Evolutionary conservation across 1,140 invertebrate species (phyloP), one percentile per base, ranked within the genome.

Genomic region (Papilio dardanus): DNA sequence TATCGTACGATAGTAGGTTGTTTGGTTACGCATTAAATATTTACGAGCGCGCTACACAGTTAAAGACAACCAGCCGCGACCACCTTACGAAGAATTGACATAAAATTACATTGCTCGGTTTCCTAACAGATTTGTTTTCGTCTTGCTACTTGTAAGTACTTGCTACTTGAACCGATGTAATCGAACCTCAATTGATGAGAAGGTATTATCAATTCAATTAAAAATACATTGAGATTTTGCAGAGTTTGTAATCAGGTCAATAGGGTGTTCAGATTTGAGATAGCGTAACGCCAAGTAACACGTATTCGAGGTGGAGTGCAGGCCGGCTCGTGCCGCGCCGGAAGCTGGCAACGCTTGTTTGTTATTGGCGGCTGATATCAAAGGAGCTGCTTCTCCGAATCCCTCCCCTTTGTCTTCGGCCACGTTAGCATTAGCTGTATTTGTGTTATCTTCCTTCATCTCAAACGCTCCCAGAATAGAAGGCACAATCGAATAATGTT

Each of bases 291-390:
- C 16, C 40, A 46, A 46, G 42, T 71, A 46, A n/a, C 16, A 66
- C 16, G n/a, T 66, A 66, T 66, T 66, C 35, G 28, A 12, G 7
- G 16, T 66, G 14, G 5, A 66, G 31, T 35, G 28, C 16, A 30
- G 16, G 65, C 7, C n/a, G 31, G n/a, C 33, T n/a, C 14, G 66
- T 1, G 4, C 19, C 2, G 35, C 74, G 58, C 54, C 77, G 77
- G 74, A 78, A 75, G 68, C 68, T 12, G 19, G 68, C 74, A 62
- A 67, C 68, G 77, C 80, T 24, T 86, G 81, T 86, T 86, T 86
- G 79, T 86, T 86, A 85, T 86, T 86, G 79, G 76, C 82, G 78
- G 81, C 21, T 67, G 75, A 85, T 85, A 86, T 86, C 85, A 86
- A 86, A 86, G 84, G 74, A 81, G 50, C 35, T 71, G 73, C 73